These are phyloP conservation scores for Entomyzon cyanotis DNA, from an alignment of 2,113 vertebrate species.

Conservation along the genomic window DNA sequence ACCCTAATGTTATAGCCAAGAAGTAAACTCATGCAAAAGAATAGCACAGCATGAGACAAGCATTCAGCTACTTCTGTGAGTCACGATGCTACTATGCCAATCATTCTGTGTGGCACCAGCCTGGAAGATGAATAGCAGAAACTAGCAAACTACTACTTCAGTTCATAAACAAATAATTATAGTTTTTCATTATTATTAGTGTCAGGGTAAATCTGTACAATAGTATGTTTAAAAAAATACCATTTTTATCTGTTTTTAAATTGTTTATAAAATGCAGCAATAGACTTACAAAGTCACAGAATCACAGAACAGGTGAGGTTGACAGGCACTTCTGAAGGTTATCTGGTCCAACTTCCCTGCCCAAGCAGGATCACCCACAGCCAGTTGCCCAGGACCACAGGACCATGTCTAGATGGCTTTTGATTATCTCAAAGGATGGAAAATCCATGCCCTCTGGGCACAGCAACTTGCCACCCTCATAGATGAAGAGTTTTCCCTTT, in stretches of 20 bases:
- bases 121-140: not conserved
- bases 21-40: not conserved
- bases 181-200: not conserved
- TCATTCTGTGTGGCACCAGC: not conserved
- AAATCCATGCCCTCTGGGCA: not conserved
- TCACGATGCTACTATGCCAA: not conserved
- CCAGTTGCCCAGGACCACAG: not conserved
- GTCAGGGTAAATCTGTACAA: not conserved
- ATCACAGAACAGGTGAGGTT: not conserved
- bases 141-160: not conserved
- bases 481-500: not conserved
- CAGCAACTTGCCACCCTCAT: not conserved
- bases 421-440: not conserved
- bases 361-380: not conserved
- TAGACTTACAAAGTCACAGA: not conserved
- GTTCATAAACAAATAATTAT: not conserved
- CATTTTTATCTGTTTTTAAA: not conserved
- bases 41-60: not conserved
- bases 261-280: not conserved
- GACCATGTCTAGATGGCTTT: not conserved
- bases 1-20: not conserved
- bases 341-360: not conserved
- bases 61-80: not conserved
- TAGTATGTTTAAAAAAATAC: not conserved
- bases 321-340: not conserved